Evolutionary conservation across 2,113 vertebrate species (phyloP).

Genomic region (Alexandromys fortis): DNA sequence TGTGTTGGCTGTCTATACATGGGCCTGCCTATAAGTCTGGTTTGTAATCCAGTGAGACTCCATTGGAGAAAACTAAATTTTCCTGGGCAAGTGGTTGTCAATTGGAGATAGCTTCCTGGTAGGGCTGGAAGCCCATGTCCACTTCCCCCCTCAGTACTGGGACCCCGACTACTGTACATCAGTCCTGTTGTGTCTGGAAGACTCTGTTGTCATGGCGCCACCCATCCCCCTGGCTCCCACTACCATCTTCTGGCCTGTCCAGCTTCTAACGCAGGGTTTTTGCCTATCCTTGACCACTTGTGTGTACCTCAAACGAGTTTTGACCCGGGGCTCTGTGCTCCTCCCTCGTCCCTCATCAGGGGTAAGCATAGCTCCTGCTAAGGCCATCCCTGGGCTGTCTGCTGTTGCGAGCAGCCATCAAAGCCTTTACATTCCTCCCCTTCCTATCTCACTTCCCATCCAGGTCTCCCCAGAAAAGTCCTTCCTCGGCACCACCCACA

Average conservation of each 20-base stretch:
- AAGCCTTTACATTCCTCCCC: neutral
- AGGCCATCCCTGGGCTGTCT: neutral
- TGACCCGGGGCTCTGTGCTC: neutral
- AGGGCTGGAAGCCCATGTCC: neutral
- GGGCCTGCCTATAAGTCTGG: neutral
- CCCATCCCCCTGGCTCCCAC: neutral
- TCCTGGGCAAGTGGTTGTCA: neutral
- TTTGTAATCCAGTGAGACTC: neutral
- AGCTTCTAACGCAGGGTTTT: too few species aligned
- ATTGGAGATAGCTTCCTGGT: neutral
- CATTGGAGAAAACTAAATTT: neutral
- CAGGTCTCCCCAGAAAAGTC: too few species aligned
- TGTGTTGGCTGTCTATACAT: neutral
- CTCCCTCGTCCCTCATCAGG: neutral
- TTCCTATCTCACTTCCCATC: neutral
- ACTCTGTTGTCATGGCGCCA: neutral
- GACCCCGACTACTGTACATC: neutral
- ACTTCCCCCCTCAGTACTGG: neutral
- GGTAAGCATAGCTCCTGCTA: neutral
- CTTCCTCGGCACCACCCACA: neutral
- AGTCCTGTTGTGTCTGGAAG: neutral
- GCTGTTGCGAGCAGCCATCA: neutral
- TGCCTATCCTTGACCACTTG: neutral
- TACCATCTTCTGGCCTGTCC: too few species aligned
- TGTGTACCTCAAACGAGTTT: neutral